Evolutionary conservation across 1,140 invertebrate genomes (phyloP).

Genomic region (Campoletis sonorensis): DNA sequence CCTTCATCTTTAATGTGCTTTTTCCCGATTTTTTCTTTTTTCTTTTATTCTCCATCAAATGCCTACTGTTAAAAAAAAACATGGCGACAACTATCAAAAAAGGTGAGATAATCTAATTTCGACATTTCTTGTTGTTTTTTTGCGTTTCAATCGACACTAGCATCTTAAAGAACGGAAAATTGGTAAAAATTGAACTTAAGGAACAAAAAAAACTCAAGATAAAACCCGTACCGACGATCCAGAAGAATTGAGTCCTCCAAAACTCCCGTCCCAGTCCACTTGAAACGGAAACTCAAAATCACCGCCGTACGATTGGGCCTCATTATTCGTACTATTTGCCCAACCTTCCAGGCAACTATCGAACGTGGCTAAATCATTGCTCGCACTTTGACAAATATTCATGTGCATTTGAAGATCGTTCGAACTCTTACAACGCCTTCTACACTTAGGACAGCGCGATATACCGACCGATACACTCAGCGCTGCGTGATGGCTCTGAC

Average conservation of each 20-base stretch:
- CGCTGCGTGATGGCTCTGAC: conserved; percentile 71
- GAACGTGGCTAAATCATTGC: conserved; percentile 64
- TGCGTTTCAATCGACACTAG: too few species aligned
- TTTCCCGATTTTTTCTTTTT: too few species aligned
- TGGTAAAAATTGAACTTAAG: background rate
- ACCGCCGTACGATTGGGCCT: conserved; percentile 62
- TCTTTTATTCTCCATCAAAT: too few species aligned
- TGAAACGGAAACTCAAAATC: conserved; percentile 70
- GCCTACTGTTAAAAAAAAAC: too few species aligned
- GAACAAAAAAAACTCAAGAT: conserved; percentile 48
- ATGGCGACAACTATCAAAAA: too few species aligned
- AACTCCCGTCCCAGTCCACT: conserved; percentile 68
- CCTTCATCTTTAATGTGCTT: too few species aligned
- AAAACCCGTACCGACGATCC: conserved; percentile 67
- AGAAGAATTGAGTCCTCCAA: conserved; percentile 65
- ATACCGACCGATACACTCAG: conserved; percentile 79
- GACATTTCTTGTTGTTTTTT: too few species aligned
- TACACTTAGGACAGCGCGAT: conserved; percentile 89
- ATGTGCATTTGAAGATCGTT: conserved; percentile 85
- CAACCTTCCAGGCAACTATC: conserved; percentile 56
- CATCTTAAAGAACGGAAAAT: too few species aligned
- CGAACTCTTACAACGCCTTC: conserved; percentile 89
- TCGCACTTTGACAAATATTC: conserved; percentile 80
- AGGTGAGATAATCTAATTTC: too few species aligned
- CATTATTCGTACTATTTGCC: conserved; percentile 63